A percentile compares a stretch with the other conserved stretches of the same genome.
Evolutionary conservation across 2,888 invertebrate species (phyloP).

Genomic region (Ceramica pisi): DNA sequence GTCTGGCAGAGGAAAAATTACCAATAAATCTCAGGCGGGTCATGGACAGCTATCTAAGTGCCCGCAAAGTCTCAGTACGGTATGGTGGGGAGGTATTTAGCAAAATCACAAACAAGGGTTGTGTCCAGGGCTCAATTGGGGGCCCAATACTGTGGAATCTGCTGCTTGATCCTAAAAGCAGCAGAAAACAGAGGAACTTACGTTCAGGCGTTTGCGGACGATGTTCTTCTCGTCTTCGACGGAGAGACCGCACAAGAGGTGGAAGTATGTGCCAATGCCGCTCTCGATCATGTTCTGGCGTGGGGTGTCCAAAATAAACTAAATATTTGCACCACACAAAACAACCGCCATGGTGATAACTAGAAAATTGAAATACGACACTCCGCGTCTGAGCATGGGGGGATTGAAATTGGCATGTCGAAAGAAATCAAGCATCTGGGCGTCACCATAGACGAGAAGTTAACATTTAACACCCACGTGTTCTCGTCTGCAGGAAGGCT

Average conservation of each 20-base stretch:
- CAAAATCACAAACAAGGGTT: not conserved
- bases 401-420: constrained; percentile 12
- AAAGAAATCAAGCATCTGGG: constrained; percentile 46
- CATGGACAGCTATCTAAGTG: constrained; percentile 5
- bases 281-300: not conserved
- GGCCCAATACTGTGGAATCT: constrained; percentile 15
- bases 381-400: too few relatives aligned
- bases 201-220: constrained; percentile 13
- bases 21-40: not conserved
- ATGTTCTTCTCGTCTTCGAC: constrained; percentile 2
- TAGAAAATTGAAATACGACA: too few relatives aligned
- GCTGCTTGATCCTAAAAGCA: too few relatives aligned
- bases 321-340: too few relatives aligned
- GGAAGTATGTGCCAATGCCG: not conserved
- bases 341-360: too few relatives aligned
- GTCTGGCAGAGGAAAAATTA: too few relatives aligned
- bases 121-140: not conserved
- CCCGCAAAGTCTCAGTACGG: constrained; percentile 12
- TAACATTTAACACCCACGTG: constrained; percentile 2
- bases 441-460: constrained; percentile 31
- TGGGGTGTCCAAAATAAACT: too few relatives aligned
- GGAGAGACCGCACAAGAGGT: constrained; percentile 14
- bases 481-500: not conserved
- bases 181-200: not conserved
- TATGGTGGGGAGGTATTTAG: constrained; percentile 17